phyloP scores from a whole-genome alignment of 2,888 invertebrate genomes.

The Spodoptera picta region DNA sequence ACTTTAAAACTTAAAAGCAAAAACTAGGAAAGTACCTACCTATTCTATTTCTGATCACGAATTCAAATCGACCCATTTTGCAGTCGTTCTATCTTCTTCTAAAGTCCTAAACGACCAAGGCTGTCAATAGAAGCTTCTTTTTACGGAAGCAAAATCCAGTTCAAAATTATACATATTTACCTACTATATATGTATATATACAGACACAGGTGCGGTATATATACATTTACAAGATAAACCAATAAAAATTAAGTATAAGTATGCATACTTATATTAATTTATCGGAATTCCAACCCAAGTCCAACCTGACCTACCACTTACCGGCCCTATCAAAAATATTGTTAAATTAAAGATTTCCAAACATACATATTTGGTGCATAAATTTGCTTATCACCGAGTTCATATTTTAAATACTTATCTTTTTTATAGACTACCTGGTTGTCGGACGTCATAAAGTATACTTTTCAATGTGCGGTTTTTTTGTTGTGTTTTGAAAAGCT shows the following conservation, averaged over 20 bases:
- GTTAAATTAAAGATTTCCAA: conserved; percentile 63
- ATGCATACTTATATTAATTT: conserved; percentile 50
- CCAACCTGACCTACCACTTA: conserved; percentile 34
- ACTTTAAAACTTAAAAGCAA: too few relatives aligned
- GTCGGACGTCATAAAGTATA: conserved; percentile 43
- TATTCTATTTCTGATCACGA: too few relatives aligned
- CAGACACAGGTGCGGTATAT: conserved; percentile 26
- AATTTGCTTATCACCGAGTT: conserved; percentile 72
- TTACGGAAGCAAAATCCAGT: conserved; percentile 47
- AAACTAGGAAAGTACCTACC: too few relatives aligned
- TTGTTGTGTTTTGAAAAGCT: conserved; percentile 71
- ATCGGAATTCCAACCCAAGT: conserved; percentile 46
- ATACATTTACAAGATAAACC: conserved; percentile 46
- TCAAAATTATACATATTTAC: conserved; percentile 44
- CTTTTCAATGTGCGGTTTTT: conserved; percentile 61
- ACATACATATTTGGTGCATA: conserved; percentile 58
- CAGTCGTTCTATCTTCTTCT: too few relatives aligned
- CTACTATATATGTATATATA: not conserved
- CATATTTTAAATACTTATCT: conserved; percentile 62
- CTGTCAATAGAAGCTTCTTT: conserved; percentile 1
- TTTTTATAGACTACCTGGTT: conserved; percentile 58
- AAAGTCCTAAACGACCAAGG: too few relatives aligned
- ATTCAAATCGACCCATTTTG: too few relatives aligned
- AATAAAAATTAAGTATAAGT: conserved; percentile 38
- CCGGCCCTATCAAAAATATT: conserved; percentile 48